phyloP scores from a whole-genome alignment of 1,140 invertebrate species.

The Polypedilum vanderplanki region DNA sequence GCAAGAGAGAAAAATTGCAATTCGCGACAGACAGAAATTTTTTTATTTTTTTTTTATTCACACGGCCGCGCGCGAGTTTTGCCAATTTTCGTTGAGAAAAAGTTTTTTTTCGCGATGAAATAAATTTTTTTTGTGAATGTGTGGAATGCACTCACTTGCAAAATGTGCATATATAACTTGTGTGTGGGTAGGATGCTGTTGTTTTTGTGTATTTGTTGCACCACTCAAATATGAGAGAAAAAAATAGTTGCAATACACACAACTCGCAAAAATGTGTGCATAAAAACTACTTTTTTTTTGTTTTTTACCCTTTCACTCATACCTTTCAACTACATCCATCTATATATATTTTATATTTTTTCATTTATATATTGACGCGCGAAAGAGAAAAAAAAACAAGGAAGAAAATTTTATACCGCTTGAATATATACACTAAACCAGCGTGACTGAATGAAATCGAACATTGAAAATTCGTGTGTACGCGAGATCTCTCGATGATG shows the following conservation, averaged over 20 bases:
- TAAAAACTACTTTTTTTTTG: background rate
- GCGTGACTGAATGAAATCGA: conserved; percentile 26
- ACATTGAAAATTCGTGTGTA: background rate
- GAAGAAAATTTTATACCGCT: background rate
- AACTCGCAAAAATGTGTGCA: background rate
- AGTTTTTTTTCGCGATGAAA: conserved; percentile 2
- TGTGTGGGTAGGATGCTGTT: background rate
- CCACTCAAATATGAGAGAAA: background rate
- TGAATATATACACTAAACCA: conserved; percentile 24
- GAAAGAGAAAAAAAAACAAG: background rate
- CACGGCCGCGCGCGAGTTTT: conserved; percentile 14
- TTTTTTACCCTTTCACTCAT: too few species aligned
- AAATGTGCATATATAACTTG: background rate
- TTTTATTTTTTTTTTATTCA: background rate
- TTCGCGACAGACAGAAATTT: conserved; percentile 5
- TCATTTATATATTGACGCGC: background rate
- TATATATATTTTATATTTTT: background rate
- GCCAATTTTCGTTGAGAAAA: conserved; percentile 17
- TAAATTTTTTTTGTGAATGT: conserved; percentile 11
- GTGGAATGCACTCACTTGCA: conserved; percentile 10
- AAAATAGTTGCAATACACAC: background rate
- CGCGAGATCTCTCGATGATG: too few species aligned
- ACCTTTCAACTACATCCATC: background rate
- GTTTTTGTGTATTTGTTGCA: background rate
- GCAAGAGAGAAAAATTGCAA: conserved; percentile 15